A percentile compares a stretch with the other conserved stretches of the same genome.
phyloP scores from a whole-genome alignment of 1,140 invertebrate species.

The Pomphorhynchus laevis region DNA sequence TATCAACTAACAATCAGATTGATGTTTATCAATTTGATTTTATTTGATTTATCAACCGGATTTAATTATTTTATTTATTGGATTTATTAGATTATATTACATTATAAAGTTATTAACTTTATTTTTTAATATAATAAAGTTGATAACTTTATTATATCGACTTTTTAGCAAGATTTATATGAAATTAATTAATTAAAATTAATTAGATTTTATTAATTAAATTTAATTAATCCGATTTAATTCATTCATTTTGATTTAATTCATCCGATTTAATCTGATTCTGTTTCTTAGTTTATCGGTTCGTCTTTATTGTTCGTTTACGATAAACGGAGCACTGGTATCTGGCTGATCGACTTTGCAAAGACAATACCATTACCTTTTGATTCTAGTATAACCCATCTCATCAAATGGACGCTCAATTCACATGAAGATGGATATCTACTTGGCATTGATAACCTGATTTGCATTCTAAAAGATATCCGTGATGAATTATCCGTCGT shows the following conservation, averaged over 20 bases:
- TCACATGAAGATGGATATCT: constrained; percentile 92
- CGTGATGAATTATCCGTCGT: constrained; percentile 31
- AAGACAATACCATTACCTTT: constrained; percentile 35
- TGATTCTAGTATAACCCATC: constrained; percentile 34
- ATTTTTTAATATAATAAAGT: no score
- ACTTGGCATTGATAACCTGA: constrained; percentile 61
- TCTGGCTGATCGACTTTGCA: constrained; percentile 94
- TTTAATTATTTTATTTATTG: no score
- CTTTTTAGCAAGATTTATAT: no score
- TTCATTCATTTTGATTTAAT: no score
- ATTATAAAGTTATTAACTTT: no score
- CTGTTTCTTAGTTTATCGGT: constrained; percentile 40
- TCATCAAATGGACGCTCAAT: constrained; percentile 52
- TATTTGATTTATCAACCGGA: no score
- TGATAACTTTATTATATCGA: no score
- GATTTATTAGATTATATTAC: no score
- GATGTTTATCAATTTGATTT: no score
- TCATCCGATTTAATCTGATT: constrained; percentile 2
- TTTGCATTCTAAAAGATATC: constrained; percentile 28
- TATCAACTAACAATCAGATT: no score
- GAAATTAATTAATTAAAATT: no score
- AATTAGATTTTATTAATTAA: background rate
- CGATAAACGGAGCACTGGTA: constrained; percentile 31
- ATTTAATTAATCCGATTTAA: no score
- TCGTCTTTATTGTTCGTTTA: constrained; percentile 77